Conservation (phyloP, 2,888 invertebrate genomes). For the Chironomus tentans region DNA sequence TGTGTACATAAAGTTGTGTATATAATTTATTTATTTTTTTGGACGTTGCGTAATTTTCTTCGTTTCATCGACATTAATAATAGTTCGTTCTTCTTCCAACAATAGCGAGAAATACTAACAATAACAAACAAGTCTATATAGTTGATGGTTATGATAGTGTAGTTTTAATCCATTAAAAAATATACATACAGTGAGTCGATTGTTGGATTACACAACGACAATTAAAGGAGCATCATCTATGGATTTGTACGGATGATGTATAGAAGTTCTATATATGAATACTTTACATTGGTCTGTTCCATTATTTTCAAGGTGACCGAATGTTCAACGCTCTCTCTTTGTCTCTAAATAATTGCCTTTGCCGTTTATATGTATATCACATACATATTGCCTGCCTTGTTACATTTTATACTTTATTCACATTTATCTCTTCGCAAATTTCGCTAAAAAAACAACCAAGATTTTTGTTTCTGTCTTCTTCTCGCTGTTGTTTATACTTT, state of each 20-base stretch:
- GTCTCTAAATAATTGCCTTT: conserved; percentile 23
- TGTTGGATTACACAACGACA: neutral
- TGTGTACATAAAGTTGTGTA: neutral
- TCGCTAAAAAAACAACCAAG: neutral
- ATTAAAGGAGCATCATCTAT: neutral
- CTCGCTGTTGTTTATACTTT: neutral
- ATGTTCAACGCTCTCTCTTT: conserved; percentile 27
- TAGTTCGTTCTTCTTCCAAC: neutral
- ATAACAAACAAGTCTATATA: no score
- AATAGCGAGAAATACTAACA: no score
- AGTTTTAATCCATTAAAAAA: no score
- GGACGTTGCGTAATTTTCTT: conserved; percentile 18
- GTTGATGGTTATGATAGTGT: no score
- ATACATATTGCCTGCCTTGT: neutral
- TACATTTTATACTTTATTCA: neutral
- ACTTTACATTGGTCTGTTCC: conserved; percentile 7
- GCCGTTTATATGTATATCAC: neutral
- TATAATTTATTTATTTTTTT: neutral
- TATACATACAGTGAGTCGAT: no score
- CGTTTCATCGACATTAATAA: neutral
- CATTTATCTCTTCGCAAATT: neutral
- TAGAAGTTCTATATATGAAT: neutral
- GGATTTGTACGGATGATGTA: neutral
- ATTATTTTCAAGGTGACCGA: conserved; percentile 26
- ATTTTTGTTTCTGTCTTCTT: neutral